A percentile compares a stretch with the other conserved stretches of the same genome.
These are phyloP conservation scores for Labrus mixtus DNA, from an alignment of 2,113 vertebrate species.

Conservation along the genomic window DNA sequence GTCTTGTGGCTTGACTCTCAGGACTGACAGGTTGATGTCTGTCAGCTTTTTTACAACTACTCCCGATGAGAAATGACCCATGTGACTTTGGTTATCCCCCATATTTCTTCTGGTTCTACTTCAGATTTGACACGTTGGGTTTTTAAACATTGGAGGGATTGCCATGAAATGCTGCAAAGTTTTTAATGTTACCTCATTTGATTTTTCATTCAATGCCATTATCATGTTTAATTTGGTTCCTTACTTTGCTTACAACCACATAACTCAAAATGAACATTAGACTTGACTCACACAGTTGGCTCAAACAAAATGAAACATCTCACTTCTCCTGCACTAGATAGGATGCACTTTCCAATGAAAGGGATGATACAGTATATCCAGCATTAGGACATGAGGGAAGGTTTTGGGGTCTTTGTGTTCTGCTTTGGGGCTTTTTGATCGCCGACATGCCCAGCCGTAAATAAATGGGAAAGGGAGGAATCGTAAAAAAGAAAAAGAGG, in stretches of 20 bases:
- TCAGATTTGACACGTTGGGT: neutral
- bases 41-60: too few species aligned
- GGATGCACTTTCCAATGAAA: slow-evolving; percentile 16
- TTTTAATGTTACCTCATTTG: too few species aligned
- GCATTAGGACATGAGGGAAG: neutral
- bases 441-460: neutral
- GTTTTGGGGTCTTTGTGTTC: slow-evolving; percentile 32
- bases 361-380: slow-evolving; percentile 5
- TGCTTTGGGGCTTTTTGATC: slow-evolving; percentile 43
- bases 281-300: neutral
- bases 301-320: neutral
- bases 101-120: neutral
- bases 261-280: neutral
- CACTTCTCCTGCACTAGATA: neutral
- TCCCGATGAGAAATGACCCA: too few species aligned
- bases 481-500: neutral
- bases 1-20: too few species aligned
- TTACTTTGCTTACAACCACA: neutral
- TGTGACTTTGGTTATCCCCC: neutral
- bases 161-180: too few species aligned
- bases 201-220: too few species aligned
- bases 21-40: too few species aligned
- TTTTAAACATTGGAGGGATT: neutral
- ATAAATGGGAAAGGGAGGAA: neutral
- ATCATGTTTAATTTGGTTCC: neutral